phyloP scores from a whole-genome alignment of 2,113 vertebrate species.

The Mormyrus lacerda region DNA sequence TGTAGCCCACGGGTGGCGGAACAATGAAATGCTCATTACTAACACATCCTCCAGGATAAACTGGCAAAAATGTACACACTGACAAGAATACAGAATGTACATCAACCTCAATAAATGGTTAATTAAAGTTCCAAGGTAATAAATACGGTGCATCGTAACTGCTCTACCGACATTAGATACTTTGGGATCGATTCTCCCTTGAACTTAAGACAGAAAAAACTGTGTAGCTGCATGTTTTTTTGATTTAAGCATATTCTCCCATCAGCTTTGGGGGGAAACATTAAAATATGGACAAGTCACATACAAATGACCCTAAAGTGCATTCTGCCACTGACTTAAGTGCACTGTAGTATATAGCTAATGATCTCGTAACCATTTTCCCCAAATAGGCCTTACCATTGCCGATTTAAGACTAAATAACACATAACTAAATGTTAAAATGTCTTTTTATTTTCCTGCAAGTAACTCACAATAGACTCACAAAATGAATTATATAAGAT shows the following conservation, averaged over 20 bases:
- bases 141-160: neutral
- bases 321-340: neutral
- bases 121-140: neutral
- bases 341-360: neutral
- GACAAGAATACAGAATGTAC: neutral
- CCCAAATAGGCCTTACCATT: neutral
- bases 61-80: neutral
- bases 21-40: neutral
- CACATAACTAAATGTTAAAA: neutral
- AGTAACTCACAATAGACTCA: neutral
- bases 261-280: neutral
- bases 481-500: too few species aligned
- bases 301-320: neutral
- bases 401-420: neutral
- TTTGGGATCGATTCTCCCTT: neutral
- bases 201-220: neutral
- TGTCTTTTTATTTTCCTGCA: neutral
- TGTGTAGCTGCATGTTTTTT: neutral
- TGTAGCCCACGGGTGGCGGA: neutral
- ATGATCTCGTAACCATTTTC: neutral
- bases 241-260: neutral
- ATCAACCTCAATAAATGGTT: neutral
- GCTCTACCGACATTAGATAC: neutral
- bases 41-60: neutral
- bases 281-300: neutral